Conservation (phyloP, 2,888 invertebrate genomes). For the Icerya purchasi region DNA sequence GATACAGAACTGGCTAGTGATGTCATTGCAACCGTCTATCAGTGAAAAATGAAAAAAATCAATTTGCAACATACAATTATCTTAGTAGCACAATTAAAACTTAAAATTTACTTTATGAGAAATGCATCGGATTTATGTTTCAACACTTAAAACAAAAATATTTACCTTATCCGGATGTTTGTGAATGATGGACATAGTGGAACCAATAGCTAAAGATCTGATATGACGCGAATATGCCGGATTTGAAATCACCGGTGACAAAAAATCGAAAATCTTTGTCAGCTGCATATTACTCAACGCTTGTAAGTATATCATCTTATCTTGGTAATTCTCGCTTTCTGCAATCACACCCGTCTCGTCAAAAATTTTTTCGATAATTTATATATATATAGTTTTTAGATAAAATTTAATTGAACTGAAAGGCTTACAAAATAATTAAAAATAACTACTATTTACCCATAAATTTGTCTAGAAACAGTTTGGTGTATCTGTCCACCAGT, state of each 20-base stretch:
- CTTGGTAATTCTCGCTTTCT: constrained; percentile 43
- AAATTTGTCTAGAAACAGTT: constrained; percentile 46
- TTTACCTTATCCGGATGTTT: constrained; percentile 18
- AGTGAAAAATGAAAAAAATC: too few species aligned
- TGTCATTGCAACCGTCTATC: too few species aligned
- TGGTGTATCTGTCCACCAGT: constrained; percentile 44
- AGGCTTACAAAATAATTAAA: too few species aligned
- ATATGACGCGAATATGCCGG: constrained; percentile 29
- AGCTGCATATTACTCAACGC: constrained; percentile 43
- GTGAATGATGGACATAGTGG: constrained; percentile 31
- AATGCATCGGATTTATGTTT: too few species aligned
- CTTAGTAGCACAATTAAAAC: too few species aligned
- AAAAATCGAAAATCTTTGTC: constrained; percentile 31
- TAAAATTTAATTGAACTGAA: too few species aligned
- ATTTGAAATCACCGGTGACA: constrained; percentile 29
- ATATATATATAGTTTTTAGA: neutral
- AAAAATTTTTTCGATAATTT: constrained; percentile 2
- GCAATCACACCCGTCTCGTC: too few species aligned
- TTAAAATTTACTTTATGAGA: too few species aligned
- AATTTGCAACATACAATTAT: too few species aligned
- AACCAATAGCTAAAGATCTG: constrained; percentile 45
- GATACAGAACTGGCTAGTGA: too few species aligned
- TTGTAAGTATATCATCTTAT: constrained; percentile 47
- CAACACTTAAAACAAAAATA: too few species aligned
- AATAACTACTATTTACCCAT: constrained; percentile 30